Evolutionary conservation across 2,113 vertebrate genomes (phyloP).

Genomic region (Charina bottae): DNA sequence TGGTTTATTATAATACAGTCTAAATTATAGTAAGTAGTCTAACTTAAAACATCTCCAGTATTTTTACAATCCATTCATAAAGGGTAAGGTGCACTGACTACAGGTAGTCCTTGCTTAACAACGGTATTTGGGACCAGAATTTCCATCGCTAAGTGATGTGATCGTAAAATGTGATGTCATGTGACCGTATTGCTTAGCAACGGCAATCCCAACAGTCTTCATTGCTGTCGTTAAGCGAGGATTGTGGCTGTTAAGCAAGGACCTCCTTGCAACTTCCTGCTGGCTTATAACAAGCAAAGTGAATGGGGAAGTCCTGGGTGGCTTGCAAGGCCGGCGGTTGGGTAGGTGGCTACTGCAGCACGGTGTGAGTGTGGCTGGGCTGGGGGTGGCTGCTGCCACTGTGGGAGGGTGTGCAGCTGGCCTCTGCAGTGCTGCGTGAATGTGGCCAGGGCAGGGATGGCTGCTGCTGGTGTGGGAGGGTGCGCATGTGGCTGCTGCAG

Average conservation of each 20-base stretch:
- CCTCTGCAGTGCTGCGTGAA: neutral
- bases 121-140: too few relatives aligned
- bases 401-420: neutral
- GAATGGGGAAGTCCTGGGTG: neutral
- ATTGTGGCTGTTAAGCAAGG: neutral
- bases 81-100: neutral
- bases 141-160: too few relatives aligned
- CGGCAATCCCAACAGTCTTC: neutral
- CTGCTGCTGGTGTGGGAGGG: neutral
- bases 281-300: neutral
- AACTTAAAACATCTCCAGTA: neutral
- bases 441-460: neutral
- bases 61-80: neutral
- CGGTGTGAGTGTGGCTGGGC: neutral
- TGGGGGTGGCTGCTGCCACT: neutral
- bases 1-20: neutral
- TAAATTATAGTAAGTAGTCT: neutral
- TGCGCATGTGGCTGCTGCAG: neutral
- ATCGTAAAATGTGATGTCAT: neutral
- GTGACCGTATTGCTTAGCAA: neutral
- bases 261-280: neutral
- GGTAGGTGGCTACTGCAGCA: neutral
- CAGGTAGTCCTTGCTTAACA: neutral
- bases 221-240: neutral
- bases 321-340: neutral